Evolutionary conservation across 2,888 invertebrate genomes (phyloP), one percentile per base, ranked within the genome.

Genomic region (Laspeyria flexula): DNA sequence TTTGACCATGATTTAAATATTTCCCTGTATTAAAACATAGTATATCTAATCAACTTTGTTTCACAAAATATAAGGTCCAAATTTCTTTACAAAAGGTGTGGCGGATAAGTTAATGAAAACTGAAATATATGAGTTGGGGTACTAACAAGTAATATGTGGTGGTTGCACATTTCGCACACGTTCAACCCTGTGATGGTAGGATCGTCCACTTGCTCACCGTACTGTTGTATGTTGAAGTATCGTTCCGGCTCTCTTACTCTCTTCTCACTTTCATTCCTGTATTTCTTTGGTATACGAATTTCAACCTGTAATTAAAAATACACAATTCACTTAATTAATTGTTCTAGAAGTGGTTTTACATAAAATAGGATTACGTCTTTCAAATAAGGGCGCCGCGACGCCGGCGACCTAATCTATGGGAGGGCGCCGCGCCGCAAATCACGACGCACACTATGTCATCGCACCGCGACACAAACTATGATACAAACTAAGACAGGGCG

Each of bases 111-210:
- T 3, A 74, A 15, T 2, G 51, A 9, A 1, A 74, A 16, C 15
- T 71, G 66, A 7, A 60, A 41, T 3, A 75, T 35, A 25, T 46
- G 39, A 5, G 48, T 29, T 3, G 3, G 3, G 0, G 65, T 67
- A 10, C 60, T 47, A 15, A 71, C 43, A 10, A 65, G 42, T 13
- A 73, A 23, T 27, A 59, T 47, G 9, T 71, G 69, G 0, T 43
- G 30, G 3, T 56, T 35, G 3, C 40, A 39, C 1, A 58, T 60
- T 29, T 75, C 76, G 33, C 35, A 63, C 0, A 73, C 62, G 2
- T 69, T 63, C 0, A 75, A 39, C 1, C 43, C 46, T 9, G 56
- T 1, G 2, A 75, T 47, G 1, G 29, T 12, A 0, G 52, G 45
- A 4, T 57, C 35, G 0, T 45, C 51, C 1, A 58, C 37, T 0